These are phyloP conservation scores for Plecturocebus donacophilus DNA, from an alignment of 2,113 vertebrate genomes.

Conservation along the genomic window DNA sequence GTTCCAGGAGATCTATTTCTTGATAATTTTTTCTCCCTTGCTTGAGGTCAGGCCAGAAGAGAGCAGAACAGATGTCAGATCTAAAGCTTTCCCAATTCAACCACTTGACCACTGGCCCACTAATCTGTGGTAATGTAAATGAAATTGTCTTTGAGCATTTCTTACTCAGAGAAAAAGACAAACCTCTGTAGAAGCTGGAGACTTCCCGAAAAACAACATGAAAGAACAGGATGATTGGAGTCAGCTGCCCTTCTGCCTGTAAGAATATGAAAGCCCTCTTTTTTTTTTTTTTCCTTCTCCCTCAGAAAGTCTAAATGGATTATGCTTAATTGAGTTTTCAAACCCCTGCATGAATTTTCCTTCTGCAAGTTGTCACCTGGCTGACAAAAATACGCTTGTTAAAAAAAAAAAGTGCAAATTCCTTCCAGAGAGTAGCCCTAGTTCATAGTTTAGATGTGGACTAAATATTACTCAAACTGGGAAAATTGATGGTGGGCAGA, in stretches of 20 bases:
- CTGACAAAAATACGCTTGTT: background rate
- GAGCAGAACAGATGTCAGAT: conserved; percentile 69
- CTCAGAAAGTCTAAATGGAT: conserved; percentile 35
- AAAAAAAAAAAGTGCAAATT: conserved; percentile 3
- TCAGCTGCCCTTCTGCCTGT: conserved; percentile 32
- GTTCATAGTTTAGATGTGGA: background rate
- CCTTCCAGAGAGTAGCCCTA: background rate
- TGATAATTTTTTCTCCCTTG: conserved; percentile 30
- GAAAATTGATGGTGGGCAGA: background rate
- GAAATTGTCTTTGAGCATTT: conserved; percentile 13
- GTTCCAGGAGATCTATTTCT: conserved; percentile 56
- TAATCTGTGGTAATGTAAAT: conserved; percentile 29
- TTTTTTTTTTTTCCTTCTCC: background rate
- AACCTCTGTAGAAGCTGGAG: background rate
- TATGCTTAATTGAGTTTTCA: conserved; percentile 38
- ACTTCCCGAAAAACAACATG: background rate
- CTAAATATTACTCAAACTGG: background rate
- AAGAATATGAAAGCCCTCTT: background rate
- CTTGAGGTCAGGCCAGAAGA: conserved; percentile 56
- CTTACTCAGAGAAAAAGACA: background rate
- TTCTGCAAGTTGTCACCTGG: conserved; percentile 1
- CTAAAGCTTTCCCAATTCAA: conserved; percentile 30
- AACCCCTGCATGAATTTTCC: background rate
- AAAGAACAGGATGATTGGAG: background rate
- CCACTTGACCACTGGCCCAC: conserved; percentile 1